Percentiles rank a stretch among this genome's conserved stretches.
Conservation (phyloP, 2,797 vertebrate genomes). For the Crypturellus tataupa region DNA sequence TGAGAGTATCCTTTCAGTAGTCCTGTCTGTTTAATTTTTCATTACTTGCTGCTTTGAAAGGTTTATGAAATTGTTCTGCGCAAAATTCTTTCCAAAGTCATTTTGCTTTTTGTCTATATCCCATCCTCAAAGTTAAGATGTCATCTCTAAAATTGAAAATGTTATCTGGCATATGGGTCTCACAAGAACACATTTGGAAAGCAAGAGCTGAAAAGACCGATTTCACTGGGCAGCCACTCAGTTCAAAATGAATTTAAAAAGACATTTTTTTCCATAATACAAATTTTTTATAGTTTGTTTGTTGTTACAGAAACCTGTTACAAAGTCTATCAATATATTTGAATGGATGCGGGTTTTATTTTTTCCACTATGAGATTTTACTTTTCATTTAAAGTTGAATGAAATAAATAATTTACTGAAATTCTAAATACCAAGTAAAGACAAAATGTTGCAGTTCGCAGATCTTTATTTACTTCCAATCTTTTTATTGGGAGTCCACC, state of each 20-base stretch:
- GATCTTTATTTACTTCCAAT: background rate
- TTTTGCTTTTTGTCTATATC: background rate
- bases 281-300: background rate
- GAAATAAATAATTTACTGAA: background rate
- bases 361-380: background rate
- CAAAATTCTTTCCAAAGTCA: background rate
- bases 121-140: background rate
- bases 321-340: background rate
- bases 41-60: background rate
- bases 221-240: background rate
- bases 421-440: background rate
- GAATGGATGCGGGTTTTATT: background rate
- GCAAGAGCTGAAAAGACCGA: background rate
- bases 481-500: background rate
- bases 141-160: background rate
- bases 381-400: background rate
- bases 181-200: background rate
- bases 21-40: slow-evolving; percentile 2
- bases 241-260: background rate
- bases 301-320: background rate
- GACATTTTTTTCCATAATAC: background rate
- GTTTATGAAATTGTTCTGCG: background rate
- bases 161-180: background rate
- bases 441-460: background rate
- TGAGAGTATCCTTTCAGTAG: background rate